Evolutionary conservation across 2,113 vertebrate genomes (phyloP).

Genomic region (Apeltes quadracus): DNA sequence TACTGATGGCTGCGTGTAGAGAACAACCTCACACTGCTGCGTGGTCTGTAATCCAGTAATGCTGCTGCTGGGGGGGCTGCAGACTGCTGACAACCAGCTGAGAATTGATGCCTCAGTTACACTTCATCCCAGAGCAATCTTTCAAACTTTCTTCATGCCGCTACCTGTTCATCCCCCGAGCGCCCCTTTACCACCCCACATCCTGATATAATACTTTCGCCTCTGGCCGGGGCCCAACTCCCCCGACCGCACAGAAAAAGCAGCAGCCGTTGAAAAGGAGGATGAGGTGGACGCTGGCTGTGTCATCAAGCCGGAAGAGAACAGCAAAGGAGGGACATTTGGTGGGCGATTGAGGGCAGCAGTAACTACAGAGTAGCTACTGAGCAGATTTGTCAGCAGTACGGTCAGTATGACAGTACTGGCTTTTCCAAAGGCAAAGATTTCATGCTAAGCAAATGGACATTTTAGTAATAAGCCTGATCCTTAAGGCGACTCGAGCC

Average conservation of each 20-base stretch:
- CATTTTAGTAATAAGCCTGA: conserved; percentile 53
- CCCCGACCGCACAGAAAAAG: conserved; percentile 30
- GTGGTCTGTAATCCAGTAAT: conserved; percentile 2
- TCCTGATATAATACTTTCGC: not conserved
- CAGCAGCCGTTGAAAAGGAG: conserved; percentile 20
- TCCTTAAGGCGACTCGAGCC: conserved; percentile 40
- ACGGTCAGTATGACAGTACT: conserved; percentile 22
- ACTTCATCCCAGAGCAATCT: conserved; percentile 6
- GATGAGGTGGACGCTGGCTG: conserved; percentile 27
- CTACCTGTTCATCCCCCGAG: conserved; percentile 15
- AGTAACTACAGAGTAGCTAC: conserved; percentile 48
- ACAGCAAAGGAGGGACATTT: conserved; percentile 33
- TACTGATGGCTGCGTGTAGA: conserved; percentile 19
- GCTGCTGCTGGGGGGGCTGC: conserved; percentile 8
- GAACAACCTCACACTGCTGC: conserved; percentile 26
- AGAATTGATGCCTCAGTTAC: conserved; percentile 44
- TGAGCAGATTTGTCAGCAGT: conserved; percentile 60
- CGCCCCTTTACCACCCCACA: not conserved
- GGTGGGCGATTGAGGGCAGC: conserved; percentile 53
- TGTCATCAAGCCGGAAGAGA: conserved; percentile 30
- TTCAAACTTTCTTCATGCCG: conserved; percentile 27
- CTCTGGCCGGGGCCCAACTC: conserved; percentile 21
- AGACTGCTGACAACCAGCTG: conserved; percentile 24
- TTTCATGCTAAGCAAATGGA: conserved; percentile 44
- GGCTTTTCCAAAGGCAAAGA: conserved; percentile 26